Percentiles rank a stretch among this genome's conserved stretches.
Conservation (phyloP, 2,888 invertebrate genomes). For the Dolomedes plantarius region DNA sequence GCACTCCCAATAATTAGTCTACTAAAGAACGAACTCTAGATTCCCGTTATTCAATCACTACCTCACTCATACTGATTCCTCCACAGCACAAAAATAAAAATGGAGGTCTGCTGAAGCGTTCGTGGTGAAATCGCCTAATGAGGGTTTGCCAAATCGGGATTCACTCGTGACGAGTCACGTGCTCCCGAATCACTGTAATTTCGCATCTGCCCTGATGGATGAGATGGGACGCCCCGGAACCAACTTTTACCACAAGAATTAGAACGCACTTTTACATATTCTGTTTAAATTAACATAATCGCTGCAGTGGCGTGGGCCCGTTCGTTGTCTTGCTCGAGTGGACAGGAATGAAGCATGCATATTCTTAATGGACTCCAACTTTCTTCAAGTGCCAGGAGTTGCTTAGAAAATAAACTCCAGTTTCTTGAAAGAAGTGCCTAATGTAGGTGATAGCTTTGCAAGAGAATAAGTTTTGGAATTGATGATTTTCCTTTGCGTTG, state of each 20-base stretch:
- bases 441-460: not conserved
- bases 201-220: not conserved
- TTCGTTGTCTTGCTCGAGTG: conserved; percentile 44
- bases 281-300: conserved; percentile 64
- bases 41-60: not conserved
- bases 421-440: not conserved
- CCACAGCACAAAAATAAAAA: not conserved
- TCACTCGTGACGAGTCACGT: not conserved
- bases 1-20: not conserved
- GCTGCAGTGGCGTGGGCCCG: conserved; percentile 42
- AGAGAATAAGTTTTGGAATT: not conserved
- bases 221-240: not conserved
- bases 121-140: not conserved
- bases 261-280: conserved; percentile 10
- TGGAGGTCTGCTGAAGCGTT: not conserved
- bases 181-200: conserved; percentile 9
- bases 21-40: not conserved
- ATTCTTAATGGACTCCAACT: not conserved
- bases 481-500: no score
- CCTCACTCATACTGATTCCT: not conserved
- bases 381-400: not conserved
- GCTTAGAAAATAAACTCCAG: not conserved
- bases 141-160: not conserved
- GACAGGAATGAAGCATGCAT: not conserved
- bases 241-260: conserved; percentile 8